These are phyloP conservation scores for Sander vitreus DNA, from an alignment of 2,113 vertebrate genomes.

Conservation along the genomic window DNA sequence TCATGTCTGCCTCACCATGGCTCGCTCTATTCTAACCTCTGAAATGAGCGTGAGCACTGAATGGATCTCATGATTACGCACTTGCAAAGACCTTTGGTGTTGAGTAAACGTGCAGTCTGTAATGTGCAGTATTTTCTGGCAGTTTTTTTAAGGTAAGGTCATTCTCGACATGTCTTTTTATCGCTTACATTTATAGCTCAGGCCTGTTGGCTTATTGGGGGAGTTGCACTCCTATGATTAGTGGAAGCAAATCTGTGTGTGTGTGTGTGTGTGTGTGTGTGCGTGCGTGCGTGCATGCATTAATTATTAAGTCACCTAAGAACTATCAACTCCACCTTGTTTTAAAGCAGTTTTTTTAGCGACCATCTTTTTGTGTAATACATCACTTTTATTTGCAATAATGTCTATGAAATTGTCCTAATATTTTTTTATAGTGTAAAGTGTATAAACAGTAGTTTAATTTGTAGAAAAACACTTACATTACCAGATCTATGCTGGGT, in stretches of 20 bases:
- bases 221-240: not conserved
- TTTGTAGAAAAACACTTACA: conserved; percentile 36
- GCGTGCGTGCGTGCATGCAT: not conserved
- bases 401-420: conserved; percentile 9
- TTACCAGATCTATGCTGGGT: conserved; percentile 15
- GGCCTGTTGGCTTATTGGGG: not conserved
- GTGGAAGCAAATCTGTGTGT: not conserved
- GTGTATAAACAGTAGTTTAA: conserved; percentile 30
- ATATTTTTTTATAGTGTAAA: conserved; percentile 25
- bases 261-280: conserved; percentile 1
- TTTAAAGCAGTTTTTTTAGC: conserved; percentile 11
- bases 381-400: conserved; percentile 30
- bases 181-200: not conserved
- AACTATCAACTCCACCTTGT: not conserved
- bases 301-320: not conserved
- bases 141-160: not conserved
- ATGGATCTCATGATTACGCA: conserved; percentile 36
- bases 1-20: conserved; percentile 46
- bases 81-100: conserved; percentile 15
- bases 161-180: not conserved
- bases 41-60: conserved; percentile 28
- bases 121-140: not conserved
- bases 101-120: conserved; percentile 9
- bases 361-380: not conserved
- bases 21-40: conserved; percentile 36